Evolutionary conservation across 1,140 invertebrate species (phyloP).

Genomic region (Grapholita molesta): DNA sequence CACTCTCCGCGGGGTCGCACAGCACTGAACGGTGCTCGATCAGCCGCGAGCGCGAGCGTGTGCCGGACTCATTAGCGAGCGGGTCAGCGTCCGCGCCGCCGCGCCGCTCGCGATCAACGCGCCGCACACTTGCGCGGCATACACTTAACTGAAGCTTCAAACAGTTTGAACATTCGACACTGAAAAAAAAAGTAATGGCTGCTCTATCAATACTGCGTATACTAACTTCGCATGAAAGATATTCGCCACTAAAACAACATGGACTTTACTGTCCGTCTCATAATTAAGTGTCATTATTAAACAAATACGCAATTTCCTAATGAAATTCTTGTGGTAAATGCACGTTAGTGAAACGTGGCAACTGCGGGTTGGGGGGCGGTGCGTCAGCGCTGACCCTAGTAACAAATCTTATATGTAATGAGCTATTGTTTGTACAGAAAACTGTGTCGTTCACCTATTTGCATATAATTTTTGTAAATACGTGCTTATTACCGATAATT

Average conservation of each 20-base stretch:
- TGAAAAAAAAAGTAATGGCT: too few relatives aligned
- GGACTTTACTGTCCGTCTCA: neutral
- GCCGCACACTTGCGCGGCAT: neutral
- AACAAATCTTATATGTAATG: conserved; percentile 2
- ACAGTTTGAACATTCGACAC: neutral
- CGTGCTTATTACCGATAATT: neutral
- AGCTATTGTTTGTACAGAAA: conserved; percentile 2
- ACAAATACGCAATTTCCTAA: neutral
- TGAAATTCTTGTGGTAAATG: neutral
- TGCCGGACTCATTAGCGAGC: conserved; percentile 4
- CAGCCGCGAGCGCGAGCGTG: neutral
- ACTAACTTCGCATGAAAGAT: neutral
- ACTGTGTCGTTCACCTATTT: conserved; percentile 6
- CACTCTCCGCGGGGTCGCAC: conserved; percentile 1
- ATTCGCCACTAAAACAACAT: neutral
- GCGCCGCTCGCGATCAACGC: neutral
- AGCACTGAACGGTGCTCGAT: conserved; percentile 10
- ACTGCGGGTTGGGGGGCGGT: neutral
- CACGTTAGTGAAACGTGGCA: neutral
- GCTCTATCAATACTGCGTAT: too few relatives aligned
- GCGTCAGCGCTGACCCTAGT: neutral
- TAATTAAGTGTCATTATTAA: neutral
- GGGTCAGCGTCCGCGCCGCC: neutral
- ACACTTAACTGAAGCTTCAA: neutral
- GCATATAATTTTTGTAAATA: neutral